A percentile compares a stretch with the other conserved stretches of the same genome.
These are phyloP conservation scores for Dipodomys merriami DNA, from an alignment of 2,113 vertebrate genomes.

Conservation along the genomic window DNA sequence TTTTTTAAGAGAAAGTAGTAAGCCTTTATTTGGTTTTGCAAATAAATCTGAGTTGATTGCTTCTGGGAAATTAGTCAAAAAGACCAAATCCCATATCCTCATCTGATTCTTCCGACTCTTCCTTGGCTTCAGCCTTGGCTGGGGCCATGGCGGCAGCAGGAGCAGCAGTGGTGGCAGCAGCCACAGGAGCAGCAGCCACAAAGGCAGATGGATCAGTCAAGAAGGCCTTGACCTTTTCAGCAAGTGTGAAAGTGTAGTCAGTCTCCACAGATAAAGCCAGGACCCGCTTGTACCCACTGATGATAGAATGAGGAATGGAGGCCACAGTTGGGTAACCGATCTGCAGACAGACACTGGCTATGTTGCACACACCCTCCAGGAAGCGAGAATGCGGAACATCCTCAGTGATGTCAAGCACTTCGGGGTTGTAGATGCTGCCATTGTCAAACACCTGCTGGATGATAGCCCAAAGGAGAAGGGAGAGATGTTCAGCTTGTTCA, in stretches of 20 bases:
- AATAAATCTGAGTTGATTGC: background rate
- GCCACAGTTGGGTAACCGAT: constrained; percentile 99
- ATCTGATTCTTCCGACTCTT: constrained; percentile 96
- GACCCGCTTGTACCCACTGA: constrained; percentile 97
- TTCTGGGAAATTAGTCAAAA: constrained; percentile 88
- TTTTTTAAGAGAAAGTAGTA: constrained; percentile 49
- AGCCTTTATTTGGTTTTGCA: constrained; percentile 82
- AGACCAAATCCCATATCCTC: constrained; percentile 98
- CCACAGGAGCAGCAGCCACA: constrained; percentile 87
- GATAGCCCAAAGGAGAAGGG: no score
- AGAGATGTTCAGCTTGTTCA: no score
- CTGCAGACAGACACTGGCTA: constrained; percentile 96
- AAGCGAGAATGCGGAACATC: no score
- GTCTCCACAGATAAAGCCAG: no score
- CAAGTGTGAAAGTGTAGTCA: no score
- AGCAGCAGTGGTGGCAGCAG: constrained; percentile 78
- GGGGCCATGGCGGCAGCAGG: constrained; percentile 86
- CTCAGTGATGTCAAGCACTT: no score
- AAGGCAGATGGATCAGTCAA: constrained; percentile 95
- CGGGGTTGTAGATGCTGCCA: no score
- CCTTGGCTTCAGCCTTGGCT: constrained; percentile 89
- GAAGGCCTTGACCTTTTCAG: no score
- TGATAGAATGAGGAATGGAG: constrained; percentile 95
- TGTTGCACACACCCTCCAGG: constrained; percentile 95
- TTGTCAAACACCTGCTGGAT: no score